Conservation (phyloP, 64 coral and sea anemone species). For the Pocillopora verrucosa region DNA sequence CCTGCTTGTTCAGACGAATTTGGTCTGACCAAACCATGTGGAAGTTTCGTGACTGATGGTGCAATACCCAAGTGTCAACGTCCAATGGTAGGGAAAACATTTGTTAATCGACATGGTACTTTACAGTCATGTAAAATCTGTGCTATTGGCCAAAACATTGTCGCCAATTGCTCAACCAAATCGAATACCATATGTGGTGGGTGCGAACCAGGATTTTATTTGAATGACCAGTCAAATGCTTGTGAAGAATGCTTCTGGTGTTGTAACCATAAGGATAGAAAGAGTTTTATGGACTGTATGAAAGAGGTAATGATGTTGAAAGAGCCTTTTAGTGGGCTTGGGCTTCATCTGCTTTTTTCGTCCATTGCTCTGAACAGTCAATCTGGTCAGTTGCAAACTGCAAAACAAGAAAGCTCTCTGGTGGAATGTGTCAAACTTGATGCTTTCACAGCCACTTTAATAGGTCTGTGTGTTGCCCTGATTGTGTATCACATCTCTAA, state of each 20-base stretch:
- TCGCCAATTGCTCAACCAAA: constrained; percentile 9
- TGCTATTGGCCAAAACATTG: not conserved
- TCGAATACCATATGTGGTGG: constrained; percentile 12
- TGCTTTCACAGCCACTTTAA: too few species aligned
- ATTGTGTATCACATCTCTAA: too few species aligned
- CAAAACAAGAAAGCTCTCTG: too few species aligned
- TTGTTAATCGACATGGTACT: not conserved
- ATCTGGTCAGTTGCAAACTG: not conserved
- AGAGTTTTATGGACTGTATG: constrained; percentile 11
- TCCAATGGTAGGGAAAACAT: not conserved
- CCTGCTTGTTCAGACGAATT: not conserved
- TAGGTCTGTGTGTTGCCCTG: too few species aligned
- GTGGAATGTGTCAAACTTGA: too few species aligned
- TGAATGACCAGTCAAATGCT: not conserved
- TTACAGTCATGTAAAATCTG: not conserved
- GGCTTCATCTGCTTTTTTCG: not conserved
- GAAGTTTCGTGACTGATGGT: not conserved
- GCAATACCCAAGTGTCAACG: not conserved
- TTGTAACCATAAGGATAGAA: constrained; percentile 16
- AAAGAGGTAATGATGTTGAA: not conserved
- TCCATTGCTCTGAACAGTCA: not conserved
- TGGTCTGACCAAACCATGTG: constrained; percentile 24
- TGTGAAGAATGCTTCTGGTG: constrained; percentile 35
- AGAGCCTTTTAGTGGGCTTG: not conserved
- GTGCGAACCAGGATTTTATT: constrained; percentile 27